Conservation (phyloP, 2,888 invertebrate genomes). For the Lycophotia porphyrea region DNA sequence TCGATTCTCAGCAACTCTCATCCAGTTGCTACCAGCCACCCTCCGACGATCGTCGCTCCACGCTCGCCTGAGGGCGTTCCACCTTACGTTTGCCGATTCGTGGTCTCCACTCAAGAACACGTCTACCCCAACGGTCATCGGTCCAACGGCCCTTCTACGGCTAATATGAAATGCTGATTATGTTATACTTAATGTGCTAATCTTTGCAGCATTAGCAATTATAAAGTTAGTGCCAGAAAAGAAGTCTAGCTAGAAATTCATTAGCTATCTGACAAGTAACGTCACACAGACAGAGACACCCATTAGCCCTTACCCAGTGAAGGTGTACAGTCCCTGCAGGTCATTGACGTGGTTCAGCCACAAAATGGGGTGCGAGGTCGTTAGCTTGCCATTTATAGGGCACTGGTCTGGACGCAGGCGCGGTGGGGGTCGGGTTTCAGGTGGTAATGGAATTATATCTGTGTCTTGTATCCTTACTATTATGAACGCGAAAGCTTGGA, state of each 20-base stretch:
- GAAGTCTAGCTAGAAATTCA: background rate
- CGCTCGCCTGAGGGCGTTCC: too few relatives aligned
- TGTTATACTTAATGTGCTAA: too few relatives aligned
- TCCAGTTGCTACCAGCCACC: too few relatives aligned
- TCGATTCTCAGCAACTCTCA: too few relatives aligned
- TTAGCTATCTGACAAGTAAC: background rate
- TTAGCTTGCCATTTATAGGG: conserved; percentile 26
- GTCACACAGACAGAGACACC: background rate
- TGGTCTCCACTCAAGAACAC: too few relatives aligned
- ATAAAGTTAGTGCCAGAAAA: background rate
- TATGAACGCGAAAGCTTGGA: background rate
- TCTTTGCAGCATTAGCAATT: background rate
- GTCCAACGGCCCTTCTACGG: too few relatives aligned
- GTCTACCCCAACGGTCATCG: too few relatives aligned
- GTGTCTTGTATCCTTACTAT: background rate
- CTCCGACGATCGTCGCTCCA: too few relatives aligned
- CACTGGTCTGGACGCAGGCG: conserved; percentile 16
- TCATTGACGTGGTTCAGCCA: conserved; percentile 24
- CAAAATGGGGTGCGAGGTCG: conserved; percentile 24
- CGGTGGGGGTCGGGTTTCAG: background rate
- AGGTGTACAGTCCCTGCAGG: conserved; percentile 12
- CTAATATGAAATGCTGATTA: too few relatives aligned
- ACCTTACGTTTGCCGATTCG: too few relatives aligned
- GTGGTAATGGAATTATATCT: background rate
- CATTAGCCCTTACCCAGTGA: background rate